Evolutionary conservation across 2,888 invertebrate genomes (phyloP).

Genomic region (Halictus quadricinctus): DNA sequence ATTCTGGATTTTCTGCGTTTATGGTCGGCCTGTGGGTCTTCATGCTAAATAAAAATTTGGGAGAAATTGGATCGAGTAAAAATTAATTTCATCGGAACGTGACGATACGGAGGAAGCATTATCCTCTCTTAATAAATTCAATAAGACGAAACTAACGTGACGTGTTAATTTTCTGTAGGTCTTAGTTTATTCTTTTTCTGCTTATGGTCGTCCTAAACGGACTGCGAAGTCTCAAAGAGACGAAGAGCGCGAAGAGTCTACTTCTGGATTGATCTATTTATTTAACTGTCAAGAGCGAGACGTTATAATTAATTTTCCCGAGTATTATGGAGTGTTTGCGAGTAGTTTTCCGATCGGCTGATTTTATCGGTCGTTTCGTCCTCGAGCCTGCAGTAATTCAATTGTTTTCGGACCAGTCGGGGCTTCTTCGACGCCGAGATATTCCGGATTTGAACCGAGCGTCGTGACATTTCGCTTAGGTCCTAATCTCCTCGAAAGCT

Average conservation of each 20-base stretch:
- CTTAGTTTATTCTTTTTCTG: too few relatives aligned
- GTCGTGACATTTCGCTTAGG: not conserved
- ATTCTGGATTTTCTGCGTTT: too few relatives aligned
- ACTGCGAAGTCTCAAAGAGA: not conserved
- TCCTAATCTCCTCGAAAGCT: not conserved
- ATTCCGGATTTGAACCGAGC: not conserved
- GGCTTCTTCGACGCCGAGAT: slow-evolving; percentile 21
- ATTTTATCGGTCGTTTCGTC: slow-evolving; percentile 28
- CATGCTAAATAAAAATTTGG: too few relatives aligned
- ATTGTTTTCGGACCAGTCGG: slow-evolving; percentile 25
- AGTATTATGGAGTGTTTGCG: not conserved
- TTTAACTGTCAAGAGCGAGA: not conserved
- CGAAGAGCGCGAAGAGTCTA: not conserved
- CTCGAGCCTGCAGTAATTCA: slow-evolving; percentile 25
- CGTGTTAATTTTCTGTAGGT: not conserved
- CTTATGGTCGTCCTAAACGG: not conserved
- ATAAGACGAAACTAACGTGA: too few relatives aligned
- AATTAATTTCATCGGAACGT: too few relatives aligned
- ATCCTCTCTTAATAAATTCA: too few relatives aligned
- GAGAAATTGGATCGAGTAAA: too few relatives aligned
- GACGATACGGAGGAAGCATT: too few relatives aligned
- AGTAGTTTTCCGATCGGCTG: not conserved
- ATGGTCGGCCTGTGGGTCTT: too few relatives aligned
- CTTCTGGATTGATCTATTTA: not conserved
- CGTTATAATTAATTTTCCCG: not conserved